phyloP scores from a whole-genome alignment of 2,797 vertebrate genomes.

The Glyptemys insculpta region DNA sequence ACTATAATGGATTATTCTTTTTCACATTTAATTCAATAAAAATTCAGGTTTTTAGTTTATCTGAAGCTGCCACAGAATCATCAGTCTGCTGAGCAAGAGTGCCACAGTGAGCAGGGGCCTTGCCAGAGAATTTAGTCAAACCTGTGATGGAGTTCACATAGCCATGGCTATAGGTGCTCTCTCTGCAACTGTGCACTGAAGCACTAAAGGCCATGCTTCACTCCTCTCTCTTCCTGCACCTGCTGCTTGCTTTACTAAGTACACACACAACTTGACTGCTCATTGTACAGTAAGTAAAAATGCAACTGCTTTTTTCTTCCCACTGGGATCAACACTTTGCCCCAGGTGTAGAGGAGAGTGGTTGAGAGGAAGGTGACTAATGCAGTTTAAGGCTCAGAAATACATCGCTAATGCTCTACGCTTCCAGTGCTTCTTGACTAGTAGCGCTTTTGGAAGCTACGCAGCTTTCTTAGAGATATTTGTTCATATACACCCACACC shows the following conservation, averaged over 20 bases:
- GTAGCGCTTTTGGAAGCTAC: neutral
- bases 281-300: neutral
- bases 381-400: neutral
- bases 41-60: neutral
- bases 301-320: neutral
- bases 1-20: neutral
- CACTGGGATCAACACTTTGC: neutral
- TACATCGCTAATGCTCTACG: neutral
- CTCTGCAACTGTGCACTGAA: neutral
- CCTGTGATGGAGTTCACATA: neutral
- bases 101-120: neutral
- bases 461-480: neutral
- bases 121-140: neutral
- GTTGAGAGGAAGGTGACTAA: neutral
- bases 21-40: neutral
- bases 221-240: rapidly evolving
- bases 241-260: neutral
- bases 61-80: neutral
- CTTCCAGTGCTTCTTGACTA: neutral
- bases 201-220: neutral
- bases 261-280: neutral
- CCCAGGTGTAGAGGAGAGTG: neutral
- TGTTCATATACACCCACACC: neutral
- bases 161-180: neutral
- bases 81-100: neutral